Evolutionary conservation across 2,797 vertebrate species (phyloP), one percentile per base, ranked within the genome.

Genomic region (Hypotaenidia okinawae): DNA sequence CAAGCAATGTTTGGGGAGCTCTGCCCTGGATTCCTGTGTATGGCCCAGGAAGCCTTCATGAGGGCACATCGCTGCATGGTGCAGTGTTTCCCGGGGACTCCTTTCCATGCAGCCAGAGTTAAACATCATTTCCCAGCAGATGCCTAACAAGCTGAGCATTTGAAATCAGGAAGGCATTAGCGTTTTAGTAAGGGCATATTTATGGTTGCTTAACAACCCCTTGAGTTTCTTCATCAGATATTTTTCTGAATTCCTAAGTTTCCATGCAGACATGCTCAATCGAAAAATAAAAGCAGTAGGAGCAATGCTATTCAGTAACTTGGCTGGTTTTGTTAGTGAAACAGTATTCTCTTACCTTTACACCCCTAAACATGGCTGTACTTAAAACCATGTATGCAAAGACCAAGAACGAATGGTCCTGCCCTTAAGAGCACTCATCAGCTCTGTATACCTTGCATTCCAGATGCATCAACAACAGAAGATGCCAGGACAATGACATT

Each of bases 401-500:
- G 52, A 23, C 4, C 47, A 79, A 76, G 32, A 25, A 1, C 6
- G 41, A 70, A 21, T 10, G 21, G 18, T 27, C 12, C 39, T 9
- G n/a, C 33, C 6, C 27, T 16, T n/a, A 57, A 37, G 64, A 47
- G 13, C 4, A 0, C 11, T 32, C 0, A 49, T 9, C 49, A 33
- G 59, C 17, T 14, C 51, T 7, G 7, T 3, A n/a, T 27, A 52
- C 55, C 35, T 79, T 7, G 2, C 64, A 24, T 58, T 74, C 78
- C 47, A 62, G 30, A 51, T 12, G 17, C 18, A 62, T 16, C 49
- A 19, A 37, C 5, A 18, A 21, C 22, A 67, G 64, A 75, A 83
- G 58, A 73, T 55, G 79, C 87, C 15, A 16, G 51, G 51, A 35
- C 47, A 63, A 82, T 67, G 76, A 82, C 18, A 59, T 43, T 57